Evolutionary conservation across 2,888 invertebrate species (phyloP).

Genomic region (Ormyrus labotus): DNA sequence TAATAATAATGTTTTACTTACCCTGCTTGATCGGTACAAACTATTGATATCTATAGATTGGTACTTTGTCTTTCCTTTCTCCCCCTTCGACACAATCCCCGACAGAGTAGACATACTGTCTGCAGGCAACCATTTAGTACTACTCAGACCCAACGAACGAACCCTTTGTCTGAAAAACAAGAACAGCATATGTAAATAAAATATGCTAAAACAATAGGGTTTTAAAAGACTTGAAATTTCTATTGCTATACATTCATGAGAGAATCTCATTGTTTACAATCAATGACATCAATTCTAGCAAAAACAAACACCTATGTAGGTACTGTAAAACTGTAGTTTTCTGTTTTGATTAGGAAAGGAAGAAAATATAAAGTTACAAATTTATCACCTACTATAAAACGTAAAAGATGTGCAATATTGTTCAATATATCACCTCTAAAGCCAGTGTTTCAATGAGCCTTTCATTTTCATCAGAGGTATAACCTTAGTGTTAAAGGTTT

Average conservation of each 20-base stretch:
- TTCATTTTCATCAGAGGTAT: no score
- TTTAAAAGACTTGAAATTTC: background rate
- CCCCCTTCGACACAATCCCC: constrained; percentile 90
- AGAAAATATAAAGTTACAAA: no score
- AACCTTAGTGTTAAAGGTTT: no score
- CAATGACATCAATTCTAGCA: background rate
- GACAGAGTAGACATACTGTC: constrained; percentile 98
- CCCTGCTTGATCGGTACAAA: constrained; percentile 92
- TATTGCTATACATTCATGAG: background rate
- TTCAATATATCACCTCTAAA: no score
- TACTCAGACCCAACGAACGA: constrained; percentile 87
- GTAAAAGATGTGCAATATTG: no score
- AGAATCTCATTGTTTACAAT: background rate
- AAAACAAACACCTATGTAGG: no score
- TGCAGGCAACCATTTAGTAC: constrained; percentile 94
- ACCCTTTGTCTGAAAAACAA: constrained; percentile 79
- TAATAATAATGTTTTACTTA: constrained; percentile 76
- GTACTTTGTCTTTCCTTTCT: constrained; percentile 96
- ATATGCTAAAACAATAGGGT: background rate
- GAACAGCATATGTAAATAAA: background rate
- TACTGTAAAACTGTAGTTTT: no score
- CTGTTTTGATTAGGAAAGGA: no score
- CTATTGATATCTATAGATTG: constrained; percentile 98
- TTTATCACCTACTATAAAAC: no score
- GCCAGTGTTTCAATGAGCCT: no score